Conservation (phyloP, 2,113 vertebrate genomes). For the Melanostigma gelatinosum region DNA sequence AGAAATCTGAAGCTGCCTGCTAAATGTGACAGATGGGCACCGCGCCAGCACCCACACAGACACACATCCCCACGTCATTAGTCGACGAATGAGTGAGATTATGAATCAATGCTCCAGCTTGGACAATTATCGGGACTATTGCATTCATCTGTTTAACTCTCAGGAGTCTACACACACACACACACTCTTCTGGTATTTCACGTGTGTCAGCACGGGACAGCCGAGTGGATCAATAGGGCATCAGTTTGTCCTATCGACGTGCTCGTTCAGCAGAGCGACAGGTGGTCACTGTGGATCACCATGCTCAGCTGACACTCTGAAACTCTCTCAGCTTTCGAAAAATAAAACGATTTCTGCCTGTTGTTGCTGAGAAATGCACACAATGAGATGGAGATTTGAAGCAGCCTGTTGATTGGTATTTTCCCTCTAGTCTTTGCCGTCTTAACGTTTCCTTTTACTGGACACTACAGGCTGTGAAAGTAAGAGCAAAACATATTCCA, state of each 20-base stretch:
- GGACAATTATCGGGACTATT: not conserved
- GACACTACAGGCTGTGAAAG: not conserved
- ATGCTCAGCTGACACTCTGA: not conserved
- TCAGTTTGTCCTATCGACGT: constrained; percentile 42
- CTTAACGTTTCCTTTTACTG: not conserved
- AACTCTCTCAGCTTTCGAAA: constrained; percentile 4
- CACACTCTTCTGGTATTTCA: constrained; percentile 31
- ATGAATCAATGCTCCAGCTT: constrained; percentile 30
- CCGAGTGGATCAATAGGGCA: constrained; percentile 46
- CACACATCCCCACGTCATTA: constrained; percentile 36
- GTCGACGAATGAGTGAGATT: constrained; percentile 16
- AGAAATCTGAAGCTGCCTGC: not conserved
- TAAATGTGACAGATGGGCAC: not conserved
- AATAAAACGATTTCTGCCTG: not conserved
- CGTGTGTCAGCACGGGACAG: constrained; percentile 41
- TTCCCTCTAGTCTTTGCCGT: not conserved
- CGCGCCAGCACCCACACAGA: not conserved
- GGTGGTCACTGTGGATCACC: constrained; percentile 7
- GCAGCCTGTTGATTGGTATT: not conserved
- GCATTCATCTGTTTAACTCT: not conserved
- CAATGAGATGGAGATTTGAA: not conserved
- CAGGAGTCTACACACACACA: not conserved
- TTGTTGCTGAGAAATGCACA: not conserved
- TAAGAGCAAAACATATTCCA: not conserved
- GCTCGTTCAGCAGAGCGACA: constrained; percentile 32